Conservation (phyloP, 2,797 vertebrate genomes). For the Arnoldichthys spilopterus region DNA sequence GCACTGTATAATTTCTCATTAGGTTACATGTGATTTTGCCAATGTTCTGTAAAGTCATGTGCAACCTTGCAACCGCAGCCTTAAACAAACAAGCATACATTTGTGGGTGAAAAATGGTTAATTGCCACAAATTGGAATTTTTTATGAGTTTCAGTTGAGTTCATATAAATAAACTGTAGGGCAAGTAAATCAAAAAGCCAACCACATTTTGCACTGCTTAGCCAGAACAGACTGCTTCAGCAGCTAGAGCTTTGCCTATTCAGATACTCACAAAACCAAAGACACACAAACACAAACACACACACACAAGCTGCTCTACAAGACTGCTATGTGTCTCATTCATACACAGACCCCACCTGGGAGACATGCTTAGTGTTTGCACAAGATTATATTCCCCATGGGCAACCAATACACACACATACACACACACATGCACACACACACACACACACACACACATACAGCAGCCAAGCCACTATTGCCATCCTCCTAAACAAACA, state of each 20-base stretch:
- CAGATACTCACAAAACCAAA: constrained; percentile 34
- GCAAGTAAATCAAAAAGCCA: not conserved
- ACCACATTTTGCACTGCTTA: not conserved
- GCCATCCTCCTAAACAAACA: constrained; percentile 57
- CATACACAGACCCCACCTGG: constrained; percentile 71
- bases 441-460: constrained; percentile 51
- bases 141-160: not conserved
- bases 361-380: constrained; percentile 70
- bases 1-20: not conserved
- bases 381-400: constrained; percentile 71
- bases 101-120: not conserved
- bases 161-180: constrained; percentile 2
- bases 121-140: not conserved
- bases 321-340: constrained; percentile 58
- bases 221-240: constrained; percentile 35
- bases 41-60: not conserved
- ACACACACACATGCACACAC: constrained; percentile 55
- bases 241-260: constrained; percentile 42
- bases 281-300: constrained; percentile 29
- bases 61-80: not conserved
- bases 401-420: constrained; percentile 60
- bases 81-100: not conserved
- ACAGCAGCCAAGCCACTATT: constrained; percentile 44
- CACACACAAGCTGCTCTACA: constrained; percentile 31
- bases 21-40: not conserved